Evolutionary conservation across 2,113 vertebrate genomes (phyloP), one percentile per base, ranked within the genome.

Genomic region (Phalacrocorax aristotelis): DNA sequence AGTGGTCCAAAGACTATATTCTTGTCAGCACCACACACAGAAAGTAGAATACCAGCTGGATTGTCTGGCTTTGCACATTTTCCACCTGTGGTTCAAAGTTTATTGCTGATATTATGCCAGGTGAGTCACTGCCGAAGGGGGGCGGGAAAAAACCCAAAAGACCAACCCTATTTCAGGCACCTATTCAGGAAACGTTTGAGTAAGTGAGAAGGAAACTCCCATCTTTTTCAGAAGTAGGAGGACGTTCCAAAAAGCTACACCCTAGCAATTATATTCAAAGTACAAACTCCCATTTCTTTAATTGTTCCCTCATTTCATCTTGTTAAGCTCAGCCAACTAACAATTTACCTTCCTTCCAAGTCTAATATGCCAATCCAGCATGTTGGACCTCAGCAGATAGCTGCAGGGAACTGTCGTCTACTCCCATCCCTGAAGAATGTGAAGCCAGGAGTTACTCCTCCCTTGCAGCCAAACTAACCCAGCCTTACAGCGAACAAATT

Each of bases 191-290:
- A 97, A 95, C 8, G 58, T 74, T 80, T 95, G 66, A 84, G 82
- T 87, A 94, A 95, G 89, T 30, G 72, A 95, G 64, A 90, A 85
- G 76, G 76, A 88, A 97, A 96, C 60, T 87, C 82, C 79, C 83
- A 75, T 69, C 80, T 90, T 89, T 94, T 66, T 44, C 77, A 81
- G 62, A 62, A 83, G 65, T 4, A 80, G 71, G 29, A 96, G 66
- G 76, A 95, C 93, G 77, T 90, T 95, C 88, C 93, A 93, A 92
- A 95, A 82, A 89, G 70, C 77, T 94, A 92, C 87, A 90, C 79
- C 90, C 89, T 89, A 72, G 76, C 55, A 90, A 83, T 94, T 91
- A 96, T 16, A 93, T 85, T 92, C 44, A 71, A 89, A 92, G 60
- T 48, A 74, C 71, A 61, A 94, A 82, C 64, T 91, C 72, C 10